Conservation (phyloP, 2,113 vertebrate species). For the Protobothrops flavoviridis region DNA sequence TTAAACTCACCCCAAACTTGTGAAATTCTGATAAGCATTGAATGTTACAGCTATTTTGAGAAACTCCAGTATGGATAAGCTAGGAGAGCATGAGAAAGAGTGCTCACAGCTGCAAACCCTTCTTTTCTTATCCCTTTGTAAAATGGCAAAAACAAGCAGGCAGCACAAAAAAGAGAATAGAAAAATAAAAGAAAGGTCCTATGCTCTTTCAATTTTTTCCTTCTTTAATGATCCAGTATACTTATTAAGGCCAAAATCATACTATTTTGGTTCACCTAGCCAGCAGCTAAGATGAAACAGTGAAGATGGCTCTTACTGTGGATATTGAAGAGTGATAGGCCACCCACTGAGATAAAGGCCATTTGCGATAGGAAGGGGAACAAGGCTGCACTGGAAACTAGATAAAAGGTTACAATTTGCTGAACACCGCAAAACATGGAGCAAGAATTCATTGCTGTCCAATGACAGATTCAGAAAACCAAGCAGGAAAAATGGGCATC, state of each 20-base stretch:
- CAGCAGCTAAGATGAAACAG: not conserved
- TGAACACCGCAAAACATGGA: not conserved
- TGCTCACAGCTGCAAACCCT: not conserved
- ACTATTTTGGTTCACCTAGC: not conserved
- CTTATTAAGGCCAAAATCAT: not conserved
- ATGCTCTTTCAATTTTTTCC: no score
- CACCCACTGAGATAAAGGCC: not conserved
- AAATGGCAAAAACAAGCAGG: not conserved
- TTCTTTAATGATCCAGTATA: not conserved
- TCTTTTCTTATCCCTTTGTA: not conserved
- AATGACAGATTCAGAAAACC: not conserved
- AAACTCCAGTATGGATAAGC: not conserved
- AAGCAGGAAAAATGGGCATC: not conserved
- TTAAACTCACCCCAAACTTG: not conserved
- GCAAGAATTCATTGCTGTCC: not conserved
- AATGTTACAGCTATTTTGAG: not conserved
- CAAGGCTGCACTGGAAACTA: no score
- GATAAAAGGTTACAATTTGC: not conserved
- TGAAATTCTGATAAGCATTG: not conserved
- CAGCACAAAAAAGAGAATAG: not conserved
- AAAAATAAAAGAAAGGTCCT: not conserved
- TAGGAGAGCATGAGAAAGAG: not conserved
- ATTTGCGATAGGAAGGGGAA: not conserved
- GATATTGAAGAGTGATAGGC: not conserved
- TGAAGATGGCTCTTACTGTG: not conserved